A percentile compares a stretch with the other conserved stretches of the same genome.
phyloP scores from a whole-genome alignment of 2,113 vertebrate genomes.

The Spilogale gracilis region DNA sequence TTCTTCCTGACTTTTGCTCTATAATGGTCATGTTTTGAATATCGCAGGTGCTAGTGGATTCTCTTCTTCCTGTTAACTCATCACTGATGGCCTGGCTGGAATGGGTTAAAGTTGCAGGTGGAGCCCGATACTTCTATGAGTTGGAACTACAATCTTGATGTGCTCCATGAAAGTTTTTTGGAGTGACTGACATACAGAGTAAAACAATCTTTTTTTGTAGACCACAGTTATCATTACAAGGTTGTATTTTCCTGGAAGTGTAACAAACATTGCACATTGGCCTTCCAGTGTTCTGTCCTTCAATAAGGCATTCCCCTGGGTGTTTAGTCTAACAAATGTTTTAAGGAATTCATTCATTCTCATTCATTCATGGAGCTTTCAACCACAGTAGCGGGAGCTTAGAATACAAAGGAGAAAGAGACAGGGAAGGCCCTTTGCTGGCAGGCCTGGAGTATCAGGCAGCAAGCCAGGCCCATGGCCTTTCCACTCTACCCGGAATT shows the following conservation, averaged over 20 bases:
- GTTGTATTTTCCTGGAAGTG: background rate
- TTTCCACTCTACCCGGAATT: background rate
- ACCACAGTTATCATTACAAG: background rate
- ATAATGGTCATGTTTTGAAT: background rate
- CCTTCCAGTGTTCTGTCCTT: constrained; percentile 22
- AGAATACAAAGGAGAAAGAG: background rate
- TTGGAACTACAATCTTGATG: background rate
- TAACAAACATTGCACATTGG: background rate
- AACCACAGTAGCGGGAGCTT: background rate
- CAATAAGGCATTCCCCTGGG: background rate
- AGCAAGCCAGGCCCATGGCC: background rate
- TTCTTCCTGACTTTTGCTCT: background rate
- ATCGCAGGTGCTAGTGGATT: background rate
- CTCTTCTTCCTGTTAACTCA: background rate
- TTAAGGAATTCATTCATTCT: constrained; percentile 22
- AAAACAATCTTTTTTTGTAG: constrained; percentile 5
- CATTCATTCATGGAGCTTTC: constrained; percentile 5
- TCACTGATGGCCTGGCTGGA: background rate
- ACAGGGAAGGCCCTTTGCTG: background rate
- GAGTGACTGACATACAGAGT: background rate
- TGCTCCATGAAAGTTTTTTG: background rate
- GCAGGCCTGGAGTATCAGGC: background rate
- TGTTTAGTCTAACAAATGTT: constrained; percentile 31
- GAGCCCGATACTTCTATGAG: background rate
- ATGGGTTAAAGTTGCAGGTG: background rate